phyloP scores from a whole-genome alignment of 2,888 invertebrate genomes.

The Mechanitis mazaeus region DNA sequence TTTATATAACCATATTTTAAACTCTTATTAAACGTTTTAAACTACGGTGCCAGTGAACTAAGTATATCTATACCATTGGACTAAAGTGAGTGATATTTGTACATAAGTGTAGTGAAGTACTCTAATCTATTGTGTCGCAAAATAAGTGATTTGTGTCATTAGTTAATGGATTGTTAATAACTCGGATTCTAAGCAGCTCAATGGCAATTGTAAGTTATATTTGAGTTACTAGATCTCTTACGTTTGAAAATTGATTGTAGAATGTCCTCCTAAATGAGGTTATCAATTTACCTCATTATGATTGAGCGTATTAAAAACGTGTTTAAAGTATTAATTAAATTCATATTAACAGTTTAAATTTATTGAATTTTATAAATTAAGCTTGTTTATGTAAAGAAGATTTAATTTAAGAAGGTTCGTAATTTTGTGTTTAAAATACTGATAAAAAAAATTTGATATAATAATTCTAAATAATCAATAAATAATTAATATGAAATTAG shows the following conservation, averaged over 20 bases:
- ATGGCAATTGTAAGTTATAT: slow-evolving; percentile 60
- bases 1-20: slow-evolving; percentile 69
- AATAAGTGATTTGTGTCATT: slow-evolving; percentile 61
- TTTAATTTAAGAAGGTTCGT: too few relatives aligned
- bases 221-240: neutral
- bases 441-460: too few relatives aligned
- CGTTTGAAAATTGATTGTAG: neutral
- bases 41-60: slow-evolving; percentile 40
- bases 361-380: neutral
- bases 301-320: slow-evolving; percentile 2
- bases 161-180: slow-evolving; percentile 58
- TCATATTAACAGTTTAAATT: neutral
- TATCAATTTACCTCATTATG: neutral
- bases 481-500: too few relatives aligned
- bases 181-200: slow-evolving; percentile 56
- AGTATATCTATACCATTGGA: slow-evolving; percentile 34
- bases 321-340: slow-evolving; percentile 2
- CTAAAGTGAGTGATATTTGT: slow-evolving; percentile 44
- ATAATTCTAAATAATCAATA: too few relatives aligned
- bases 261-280: slow-evolving; percentile 3
- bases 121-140: slow-evolving; percentile 50
- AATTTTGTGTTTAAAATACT: too few relatives aligned
- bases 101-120: slow-evolving; percentile 54
- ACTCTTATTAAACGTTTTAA: slow-evolving; percentile 27
- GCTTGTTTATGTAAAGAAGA: too few relatives aligned